Conservation (phyloP, 2,888 invertebrate genomes). For the Ochropleura plecta region DNA sequence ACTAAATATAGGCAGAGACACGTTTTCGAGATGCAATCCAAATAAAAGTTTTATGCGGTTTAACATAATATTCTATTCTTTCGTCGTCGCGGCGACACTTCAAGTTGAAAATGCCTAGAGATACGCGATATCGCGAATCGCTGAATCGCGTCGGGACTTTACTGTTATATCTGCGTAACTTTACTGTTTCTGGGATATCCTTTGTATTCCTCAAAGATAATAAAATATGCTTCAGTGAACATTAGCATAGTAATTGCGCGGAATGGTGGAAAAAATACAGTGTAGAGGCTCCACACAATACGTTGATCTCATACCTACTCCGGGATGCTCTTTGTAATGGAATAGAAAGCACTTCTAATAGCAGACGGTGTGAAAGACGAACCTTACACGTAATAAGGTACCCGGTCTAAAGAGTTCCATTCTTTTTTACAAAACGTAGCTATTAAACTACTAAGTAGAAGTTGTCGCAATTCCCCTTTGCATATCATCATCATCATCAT, state of each 20-base stretch:
- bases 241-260: slow-evolving; percentile 54
- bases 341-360: slow-evolving; percentile 55
- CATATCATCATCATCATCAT: too few species aligned
- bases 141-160: slow-evolving; percentile 64
- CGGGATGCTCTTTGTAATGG: slow-evolving; percentile 47
- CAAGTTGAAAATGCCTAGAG: slow-evolving; percentile 63
- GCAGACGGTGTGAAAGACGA: slow-evolving; percentile 38
- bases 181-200: slow-evolving; percentile 61
- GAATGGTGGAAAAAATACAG: slow-evolving; percentile 49
- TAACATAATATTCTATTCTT: slow-evolving; percentile 66
- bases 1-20: slow-evolving; percentile 23
- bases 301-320: slow-evolving; percentile 26
- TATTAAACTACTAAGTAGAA: background rate
- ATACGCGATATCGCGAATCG: slow-evolving; percentile 68
- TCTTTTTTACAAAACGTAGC: slow-evolving; percentile 17
- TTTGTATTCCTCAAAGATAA: slow-evolving; percentile 63
- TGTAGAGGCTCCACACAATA: slow-evolving; percentile 27
- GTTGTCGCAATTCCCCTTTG: background rate
- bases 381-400: slow-evolving; percentile 53
- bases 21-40: slow-evolving; percentile 37
- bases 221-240: slow-evolving; percentile 58
- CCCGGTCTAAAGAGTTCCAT: slow-evolving; percentile 30
- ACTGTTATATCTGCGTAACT: slow-evolving; percentile 65
- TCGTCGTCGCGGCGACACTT: slow-evolving; percentile 64
- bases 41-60: slow-evolving; percentile 35